phyloP scores from a whole-genome alignment of 2,888 invertebrate genomes.

The Lithosia quadra region DNA sequence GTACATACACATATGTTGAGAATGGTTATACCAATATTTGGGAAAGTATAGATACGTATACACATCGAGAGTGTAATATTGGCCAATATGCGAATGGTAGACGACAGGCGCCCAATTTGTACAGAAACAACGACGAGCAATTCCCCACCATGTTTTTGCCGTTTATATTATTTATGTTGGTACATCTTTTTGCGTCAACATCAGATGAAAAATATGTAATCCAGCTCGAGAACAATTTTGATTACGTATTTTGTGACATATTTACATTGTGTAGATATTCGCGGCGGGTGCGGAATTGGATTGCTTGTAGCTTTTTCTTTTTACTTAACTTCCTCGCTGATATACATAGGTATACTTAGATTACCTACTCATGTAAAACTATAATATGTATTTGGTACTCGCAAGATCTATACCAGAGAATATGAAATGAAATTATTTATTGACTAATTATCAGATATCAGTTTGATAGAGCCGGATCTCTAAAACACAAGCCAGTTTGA shows the following conservation, averaged over 20 bases:
- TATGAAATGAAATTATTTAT: no score
- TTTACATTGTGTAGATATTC: conserved; percentile 28
- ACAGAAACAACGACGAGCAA: conserved; percentile 60
- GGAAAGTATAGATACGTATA: conserved; percentile 46
- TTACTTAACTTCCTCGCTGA: background rate
- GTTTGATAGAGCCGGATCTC: background rate
- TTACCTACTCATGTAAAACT: no score
- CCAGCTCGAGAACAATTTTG: conserved; percentile 42
- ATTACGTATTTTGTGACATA: conserved; percentile 42
- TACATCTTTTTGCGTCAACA: conserved; percentile 41
- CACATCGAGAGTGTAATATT: conserved; percentile 61
- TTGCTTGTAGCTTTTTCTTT: background rate
- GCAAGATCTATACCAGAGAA: background rate
- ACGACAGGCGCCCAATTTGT: conserved; percentile 74
- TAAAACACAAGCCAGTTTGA: background rate
- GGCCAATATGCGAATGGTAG: conserved; percentile 71
- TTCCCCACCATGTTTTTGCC: conserved; percentile 53
- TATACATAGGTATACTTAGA: background rate
- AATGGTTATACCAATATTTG: conserved; percentile 43
- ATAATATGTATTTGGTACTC: background rate
- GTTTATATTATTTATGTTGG: conserved; percentile 52
- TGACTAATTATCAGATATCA: no score
- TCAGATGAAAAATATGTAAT: conserved; percentile 46
- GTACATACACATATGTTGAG: conserved; percentile 31
- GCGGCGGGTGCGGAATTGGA: background rate